Base-by-base conservation (phyloP, 2,113 vertebrate genomes). In the Esox niger region DNA sequence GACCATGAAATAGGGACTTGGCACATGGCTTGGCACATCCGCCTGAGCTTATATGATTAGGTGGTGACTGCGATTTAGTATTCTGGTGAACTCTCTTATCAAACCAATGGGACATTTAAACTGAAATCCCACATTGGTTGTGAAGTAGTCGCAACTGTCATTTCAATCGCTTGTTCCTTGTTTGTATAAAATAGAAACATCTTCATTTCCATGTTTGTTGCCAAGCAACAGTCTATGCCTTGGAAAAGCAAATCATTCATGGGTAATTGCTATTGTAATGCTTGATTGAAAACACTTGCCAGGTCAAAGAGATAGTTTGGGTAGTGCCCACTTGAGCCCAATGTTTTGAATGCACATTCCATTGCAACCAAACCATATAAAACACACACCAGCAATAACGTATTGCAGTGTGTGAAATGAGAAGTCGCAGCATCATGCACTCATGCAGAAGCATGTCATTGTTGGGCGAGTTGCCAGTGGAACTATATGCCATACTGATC, bases 191-290 rank as follows among this genome's bases (percentile, higher is more conserved):
- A 81, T 80, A 62, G 56, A 54, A 79, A 78, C 66, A 57, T 77
- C 30, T 74, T 78, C 74, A 81, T 86, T 86, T 85, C 83, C 71
- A 71, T 84, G 75, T 76, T 80, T 81, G 82, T 88, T 87, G 83
- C 77, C 66, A 70, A 79, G 85, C 80, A 77, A 84, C 82, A 74
- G 70, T 77, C 70, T 73, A 78, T 64, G 71, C 80, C 72, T 78
- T 78, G 55, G 72, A 77, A 79, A 82, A 82, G 74, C 74, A 71
- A 86, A 79, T 87, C 60, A 79, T 85, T 86, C 83, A 86, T 67
- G 83, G 64, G 76, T 88, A 86, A 89, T 87, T 89, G 78, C 78
- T 57, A 61, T 85, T 78, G 81, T 88, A 71, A 70, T 79, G 75
- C 79, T 73, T 81, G 69, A 81, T 85, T 84, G 73, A 82, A 86